Evolutionary conservation across 2,113 vertebrate species (phyloP).

Genomic region (Heterochromis multidens): DNA sequence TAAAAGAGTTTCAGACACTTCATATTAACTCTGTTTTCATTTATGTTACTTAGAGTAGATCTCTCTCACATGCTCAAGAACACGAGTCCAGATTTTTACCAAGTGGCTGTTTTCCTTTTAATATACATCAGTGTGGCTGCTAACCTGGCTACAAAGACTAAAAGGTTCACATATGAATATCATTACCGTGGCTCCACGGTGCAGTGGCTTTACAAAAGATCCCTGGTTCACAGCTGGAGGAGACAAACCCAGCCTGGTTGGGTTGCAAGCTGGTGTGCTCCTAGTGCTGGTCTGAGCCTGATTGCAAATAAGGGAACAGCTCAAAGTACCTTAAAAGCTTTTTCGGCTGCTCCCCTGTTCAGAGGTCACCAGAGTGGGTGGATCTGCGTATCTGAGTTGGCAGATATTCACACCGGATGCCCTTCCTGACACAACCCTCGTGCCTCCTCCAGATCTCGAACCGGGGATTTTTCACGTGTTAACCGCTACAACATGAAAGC

Average conservation of each 20-base stretch:
- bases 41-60: too few relatives aligned
- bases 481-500: neutral
- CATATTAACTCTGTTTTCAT: neutral
- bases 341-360: neutral
- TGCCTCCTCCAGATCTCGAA: too few relatives aligned
- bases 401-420: neutral
- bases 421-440: neutral
- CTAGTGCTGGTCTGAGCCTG: neutral
- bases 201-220: neutral
- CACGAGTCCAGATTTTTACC: too few relatives aligned
- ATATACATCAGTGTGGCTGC: neutral
- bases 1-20: neutral
- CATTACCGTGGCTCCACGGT: neutral
- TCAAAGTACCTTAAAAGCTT: neutral
- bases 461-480: neutral
- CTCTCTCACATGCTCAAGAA: too few relatives aligned
- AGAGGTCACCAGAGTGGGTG: neutral
- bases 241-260: neutral
- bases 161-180: neutral
- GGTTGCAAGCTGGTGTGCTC: neutral
- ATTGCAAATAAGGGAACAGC: neutral
- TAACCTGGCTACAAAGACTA: neutral
- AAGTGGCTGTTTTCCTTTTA: neutral
- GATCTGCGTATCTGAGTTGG: neutral
- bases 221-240: neutral